phyloP scores from a whole-genome alignment of 2,113 vertebrate species.

The Odocoileus virginianus region DNA sequence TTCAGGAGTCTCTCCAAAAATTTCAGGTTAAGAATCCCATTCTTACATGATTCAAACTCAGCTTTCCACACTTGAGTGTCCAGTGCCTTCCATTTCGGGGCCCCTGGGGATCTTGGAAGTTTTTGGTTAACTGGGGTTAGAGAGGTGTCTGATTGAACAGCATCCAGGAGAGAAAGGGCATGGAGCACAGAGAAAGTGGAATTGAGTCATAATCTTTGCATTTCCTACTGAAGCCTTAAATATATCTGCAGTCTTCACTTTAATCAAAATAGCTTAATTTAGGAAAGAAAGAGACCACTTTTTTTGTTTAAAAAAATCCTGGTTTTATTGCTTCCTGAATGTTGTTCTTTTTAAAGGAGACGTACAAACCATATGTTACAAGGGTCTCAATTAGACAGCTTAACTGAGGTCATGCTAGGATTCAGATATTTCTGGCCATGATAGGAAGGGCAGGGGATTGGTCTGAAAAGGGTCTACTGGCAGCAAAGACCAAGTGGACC shows the following conservation, averaged over 20 bases:
- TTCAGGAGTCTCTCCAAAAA: background rate
- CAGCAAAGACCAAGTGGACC: background rate
- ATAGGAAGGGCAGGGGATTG: background rate
- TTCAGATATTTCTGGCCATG: background rate
- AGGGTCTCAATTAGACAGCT: conserved; percentile 3
- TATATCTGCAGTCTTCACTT: conserved; percentile 46
- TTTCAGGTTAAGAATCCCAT: background rate
- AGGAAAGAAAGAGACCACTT: conserved; percentile 36
- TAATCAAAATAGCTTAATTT: conserved; percentile 63
- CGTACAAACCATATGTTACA: conserved; percentile 50
- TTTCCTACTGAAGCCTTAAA: conserved; percentile 50
- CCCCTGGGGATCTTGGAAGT: background rate
- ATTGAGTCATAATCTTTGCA: conserved; percentile 41
- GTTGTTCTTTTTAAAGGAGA: conserved; percentile 38
- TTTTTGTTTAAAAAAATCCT: conserved; percentile 60
- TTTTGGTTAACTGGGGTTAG: background rate
- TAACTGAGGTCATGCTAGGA: conserved; percentile 27
- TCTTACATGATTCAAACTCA: conserved; percentile 16
- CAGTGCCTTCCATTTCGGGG: background rate
- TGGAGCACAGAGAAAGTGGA: conserved; percentile 23
- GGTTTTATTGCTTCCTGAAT: conserved; percentile 63
- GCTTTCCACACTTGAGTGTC: background rate
- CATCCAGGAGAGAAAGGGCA: background rate
- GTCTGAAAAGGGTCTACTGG: background rate
- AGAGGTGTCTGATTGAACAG: background rate